These are phyloP conservation scores for Chiloscyllium plagiosum DNA, from an alignment of 2,113 vertebrate genomes.

Conservation along the genomic window DNA sequence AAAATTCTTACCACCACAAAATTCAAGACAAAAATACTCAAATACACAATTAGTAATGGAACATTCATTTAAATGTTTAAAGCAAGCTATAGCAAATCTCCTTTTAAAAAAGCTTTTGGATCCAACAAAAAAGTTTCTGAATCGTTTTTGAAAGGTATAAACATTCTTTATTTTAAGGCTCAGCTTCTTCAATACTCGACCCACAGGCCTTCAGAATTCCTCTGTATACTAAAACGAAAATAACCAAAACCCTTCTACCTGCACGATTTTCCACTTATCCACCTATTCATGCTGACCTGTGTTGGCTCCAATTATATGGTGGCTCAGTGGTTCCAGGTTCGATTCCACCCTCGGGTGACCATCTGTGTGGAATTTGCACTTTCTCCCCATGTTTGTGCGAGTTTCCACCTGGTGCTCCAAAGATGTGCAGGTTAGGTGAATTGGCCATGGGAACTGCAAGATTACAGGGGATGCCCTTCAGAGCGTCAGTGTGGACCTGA, in stretches of 20 bases:
- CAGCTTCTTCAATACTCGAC: background rate
- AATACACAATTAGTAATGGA: background rate
- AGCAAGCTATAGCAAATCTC: background rate
- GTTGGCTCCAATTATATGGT: background rate
- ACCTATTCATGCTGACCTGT: background rate
- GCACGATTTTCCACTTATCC: background rate
- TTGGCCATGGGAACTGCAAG: no score
- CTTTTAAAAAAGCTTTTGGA: background rate
- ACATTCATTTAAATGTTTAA: background rate
- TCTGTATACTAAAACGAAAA: background rate
- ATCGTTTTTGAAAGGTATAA: background rate
- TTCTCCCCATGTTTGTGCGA: no score
- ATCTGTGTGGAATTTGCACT: no score
- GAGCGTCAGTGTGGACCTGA: no score
- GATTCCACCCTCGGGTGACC: no score
- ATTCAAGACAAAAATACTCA: background rate
- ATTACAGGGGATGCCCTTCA: no score
- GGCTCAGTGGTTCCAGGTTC: no score
- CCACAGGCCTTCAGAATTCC: background rate
- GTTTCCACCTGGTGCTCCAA: no score
- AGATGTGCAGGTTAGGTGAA: no score
- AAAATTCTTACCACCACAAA: background rate
- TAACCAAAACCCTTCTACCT: background rate
- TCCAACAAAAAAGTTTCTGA: background rate
- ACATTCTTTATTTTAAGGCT: background rate